A percentile compares a stretch with the other conserved stretches of the same genome.
phyloP scores from a whole-genome alignment of 30 jellyfish, hydroid and myxozoan species.

The Aurelia aurita region DNA sequence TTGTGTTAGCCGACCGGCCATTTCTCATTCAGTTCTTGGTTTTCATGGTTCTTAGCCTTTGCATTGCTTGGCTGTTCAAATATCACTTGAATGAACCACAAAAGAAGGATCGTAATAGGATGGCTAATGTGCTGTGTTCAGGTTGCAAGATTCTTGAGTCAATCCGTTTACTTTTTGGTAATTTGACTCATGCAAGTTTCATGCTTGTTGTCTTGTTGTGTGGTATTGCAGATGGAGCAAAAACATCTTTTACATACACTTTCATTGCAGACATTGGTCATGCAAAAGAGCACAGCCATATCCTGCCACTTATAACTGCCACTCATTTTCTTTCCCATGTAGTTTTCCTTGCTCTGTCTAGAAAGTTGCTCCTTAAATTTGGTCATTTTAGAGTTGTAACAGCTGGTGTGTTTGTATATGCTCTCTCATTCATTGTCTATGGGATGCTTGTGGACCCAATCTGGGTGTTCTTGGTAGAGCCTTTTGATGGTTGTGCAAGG shows the following conservation, averaged over 20 bases:
- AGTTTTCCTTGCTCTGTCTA: conserved; percentile 67
- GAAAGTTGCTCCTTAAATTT: conserved; percentile 41
- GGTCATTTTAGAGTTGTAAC: conserved; percentile 54
- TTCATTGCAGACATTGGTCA: conserved; percentile 75
- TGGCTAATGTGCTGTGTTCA: conserved; percentile 2
- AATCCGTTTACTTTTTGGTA: conserved; percentile 23
- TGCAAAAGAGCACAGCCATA: conserved; percentile 20
- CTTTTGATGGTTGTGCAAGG: conserved; percentile 79
- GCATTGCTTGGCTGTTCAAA: conserved; percentile 61
- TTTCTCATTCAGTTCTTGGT: conserved; percentile 65
- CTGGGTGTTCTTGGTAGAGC: conserved; percentile 80
- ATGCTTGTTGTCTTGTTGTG: conserved; percentile 71
- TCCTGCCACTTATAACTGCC: conserved; percentile 62
- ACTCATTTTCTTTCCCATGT: conserved; percentile 77
- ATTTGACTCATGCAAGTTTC: conserved; percentile 54
- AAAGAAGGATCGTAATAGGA: conserved; percentile 11
- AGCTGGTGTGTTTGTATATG: conserved; percentile 75
- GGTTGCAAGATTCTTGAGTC: conserved; percentile 79
- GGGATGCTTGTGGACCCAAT: conserved; percentile 67
- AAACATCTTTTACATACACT: conserved; percentile 57
- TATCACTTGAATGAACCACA: conserved; percentile 34
- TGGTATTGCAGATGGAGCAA: conserved; percentile 85
- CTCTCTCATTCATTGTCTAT: conserved; percentile 62
- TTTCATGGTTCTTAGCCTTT: conserved; percentile 61
- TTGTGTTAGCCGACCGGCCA: conserved; percentile 63